Percentiles rank a stretch among this genome's conserved stretches.
Conservation (phyloP, 1,140 invertebrate species). For the Procambarus virginalis region DNA sequence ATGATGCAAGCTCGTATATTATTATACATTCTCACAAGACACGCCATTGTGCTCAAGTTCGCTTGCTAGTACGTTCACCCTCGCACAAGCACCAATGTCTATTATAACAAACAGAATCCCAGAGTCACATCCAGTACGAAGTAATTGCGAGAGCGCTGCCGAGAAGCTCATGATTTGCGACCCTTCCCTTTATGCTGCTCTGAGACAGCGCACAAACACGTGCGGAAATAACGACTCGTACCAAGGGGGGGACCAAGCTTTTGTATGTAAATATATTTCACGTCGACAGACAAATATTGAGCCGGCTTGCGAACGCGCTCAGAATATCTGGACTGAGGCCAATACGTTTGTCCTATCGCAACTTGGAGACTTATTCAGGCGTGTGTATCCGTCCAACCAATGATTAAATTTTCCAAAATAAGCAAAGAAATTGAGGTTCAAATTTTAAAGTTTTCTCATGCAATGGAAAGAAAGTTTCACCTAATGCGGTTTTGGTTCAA, state of each 20-base stretch:
- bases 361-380: slow-evolving; percentile 9
- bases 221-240: not conserved
- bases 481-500: not conserved
- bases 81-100: not conserved
- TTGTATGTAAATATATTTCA: slow-evolving; percentile 12
- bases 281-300: not conserved
- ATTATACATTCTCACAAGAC: not conserved
- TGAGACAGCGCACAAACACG: not conserved
- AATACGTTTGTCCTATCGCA: not conserved
- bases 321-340: not conserved
- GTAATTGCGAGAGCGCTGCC: not conserved
- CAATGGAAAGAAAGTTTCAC: not conserved
- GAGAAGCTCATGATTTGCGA: not conserved
- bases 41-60: not conserved
- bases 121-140: not conserved
- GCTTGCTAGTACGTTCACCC: not conserved
- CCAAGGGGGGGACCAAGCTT: not conserved
- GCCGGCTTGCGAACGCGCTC: not conserved
- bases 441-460: slow-evolving; percentile 6
- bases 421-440: slow-evolving; percentile 9
- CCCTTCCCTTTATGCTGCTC: not conserved
- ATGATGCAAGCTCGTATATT: slow-evolving; percentile 1
- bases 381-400: not conserved
- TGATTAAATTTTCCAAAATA: slow-evolving; percentile 16
- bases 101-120: not conserved